Evolutionary conservation across 1,140 invertebrate genomes (phyloP), one percentile per base, ranked within the genome.

Genomic region (Sipha flava): DNA sequence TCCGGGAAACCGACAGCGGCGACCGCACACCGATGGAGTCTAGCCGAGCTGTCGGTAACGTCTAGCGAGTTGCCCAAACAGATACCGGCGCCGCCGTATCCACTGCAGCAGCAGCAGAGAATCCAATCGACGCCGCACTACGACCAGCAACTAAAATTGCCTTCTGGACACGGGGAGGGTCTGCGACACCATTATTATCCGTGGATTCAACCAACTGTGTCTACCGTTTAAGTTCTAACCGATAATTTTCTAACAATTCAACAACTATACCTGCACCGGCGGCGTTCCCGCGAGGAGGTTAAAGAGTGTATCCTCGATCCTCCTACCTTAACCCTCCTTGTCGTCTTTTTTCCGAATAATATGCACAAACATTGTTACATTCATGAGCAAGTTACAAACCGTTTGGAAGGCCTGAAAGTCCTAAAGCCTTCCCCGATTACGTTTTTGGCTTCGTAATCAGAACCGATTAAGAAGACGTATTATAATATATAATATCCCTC

Each of bases 11-110:
- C 40, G 7, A 18, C 52, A n/a, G 16, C 47, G 14, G 16, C 73
- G 3, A 14, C 47, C 3, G 10, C 23, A 2, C 73, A 57, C 7
- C 73, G 23, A 5, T 77, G 73, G 73, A 77, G 73, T 18, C 18
- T 77, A n/a, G 47, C 73, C 26, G 73, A 77, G 26, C 14, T 77
- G 21, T 59, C 49, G 52, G 73, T 59, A 14, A 77, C 73, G 5
- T 77, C 73, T 18, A 77, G 73, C 16, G 73, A 77, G 14, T 21
- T 77, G 31, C 73, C 73, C 31, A 77, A 77, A 10, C 73, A 77
- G 34, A 77, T 77, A 49, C 73, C 73, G 10, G 52, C 73, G 45
- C 73, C 73, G 16, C 73, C 73, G 14, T 77, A 77, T 12, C 73
- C 73, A 0, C 21, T 62, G 10, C 40, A 3, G 3, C 31, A 3